Conservation (phyloP, 2,888 invertebrate genomes). For the Ennomos fuscantarius region DNA sequence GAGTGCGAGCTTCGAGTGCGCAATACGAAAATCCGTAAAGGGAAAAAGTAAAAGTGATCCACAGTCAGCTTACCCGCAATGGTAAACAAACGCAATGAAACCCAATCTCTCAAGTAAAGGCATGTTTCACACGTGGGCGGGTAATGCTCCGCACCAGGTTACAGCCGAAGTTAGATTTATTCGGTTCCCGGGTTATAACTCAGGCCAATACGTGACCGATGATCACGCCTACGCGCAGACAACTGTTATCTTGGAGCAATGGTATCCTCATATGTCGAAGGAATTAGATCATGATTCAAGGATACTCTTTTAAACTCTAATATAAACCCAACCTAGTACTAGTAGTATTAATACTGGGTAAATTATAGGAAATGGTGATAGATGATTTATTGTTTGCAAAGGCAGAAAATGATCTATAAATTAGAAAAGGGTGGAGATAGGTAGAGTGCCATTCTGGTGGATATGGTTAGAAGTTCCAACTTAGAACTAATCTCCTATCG, state of each 20-base stretch:
- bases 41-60: conserved; percentile 26
- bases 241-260: conserved; percentile 67
- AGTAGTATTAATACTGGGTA: too few relatives aligned
- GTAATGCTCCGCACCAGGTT: conserved; percentile 54
- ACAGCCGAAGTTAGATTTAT: conserved; percentile 67
- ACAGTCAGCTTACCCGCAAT: conserved; percentile 12
- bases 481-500: too few relatives aligned
- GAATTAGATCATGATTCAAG: conserved; percentile 13
- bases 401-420: too few relatives aligned
- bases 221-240: conserved; percentile 72
- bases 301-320: too few relatives aligned
- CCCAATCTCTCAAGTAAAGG: conserved; percentile 19
- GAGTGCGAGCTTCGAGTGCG: conserved; percentile 14
- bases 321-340: too few relatives aligned
- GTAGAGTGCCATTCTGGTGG: too few relatives aligned
- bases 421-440: too few relatives aligned
- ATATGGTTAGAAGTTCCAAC: too few relatives aligned
- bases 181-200: conserved; percentile 74
- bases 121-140: conserved; percentile 59
- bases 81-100: conserved; percentile 36
- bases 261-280: conserved; percentile 53
- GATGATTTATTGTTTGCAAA: too few relatives aligned
- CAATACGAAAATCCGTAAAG: conserved; percentile 22
- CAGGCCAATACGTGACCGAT: conserved; percentile 80
- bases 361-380: too few relatives aligned